Evolutionary conservation across 2,888 invertebrate species (phyloP), one percentile per base, ranked within the genome.

Genomic region (Agrotis clavis): DNA sequence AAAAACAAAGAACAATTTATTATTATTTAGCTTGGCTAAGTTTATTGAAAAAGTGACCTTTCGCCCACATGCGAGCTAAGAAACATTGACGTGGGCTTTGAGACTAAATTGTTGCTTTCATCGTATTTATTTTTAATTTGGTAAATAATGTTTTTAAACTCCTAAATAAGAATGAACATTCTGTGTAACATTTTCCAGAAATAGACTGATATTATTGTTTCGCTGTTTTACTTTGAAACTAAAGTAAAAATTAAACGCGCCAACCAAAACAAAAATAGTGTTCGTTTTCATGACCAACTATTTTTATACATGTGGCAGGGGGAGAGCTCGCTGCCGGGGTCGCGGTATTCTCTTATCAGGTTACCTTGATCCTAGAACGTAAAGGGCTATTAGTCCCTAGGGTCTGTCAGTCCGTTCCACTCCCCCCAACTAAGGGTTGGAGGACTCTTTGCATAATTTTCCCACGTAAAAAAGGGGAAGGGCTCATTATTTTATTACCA

Each of bases 81-180:
- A 50, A 48, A 71, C 4, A 13, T 11, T 45, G 1, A 2, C 25
- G 47, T 41, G 18, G 18, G 47, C 18, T 65, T 45, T 47, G 41
- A 47, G n/a, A 51, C 18, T 1, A 51, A 74, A 53, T 53, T 59
- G 57, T 25, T 73, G 13, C 21, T 25, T 51, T 65, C 6, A n/a
- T 51, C n/a, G 16, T 25, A 25, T 35, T 51, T 74, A 65, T 19
- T 47, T 74, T 60, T 54, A 57, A 60, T 53, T 66, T 41, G 11
- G 9, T 53, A 53, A 50, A 45, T 54, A 50, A 45, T 54, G 18
- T 60, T 30, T 75, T n/a, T 45, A 21, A n/a, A 30, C 18, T 13
- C 4, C 5, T 35, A 35, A 21, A 35, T 73, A 30, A 14, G 11
- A 30, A 16, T 4, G 2, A 21, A 21, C 2, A 21, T 56, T 57